Evolutionary conservation across 2,113 vertebrate genomes (phyloP), one percentile per base, ranked within the genome.

Genomic region (Rhinolophus sinicus): DNA sequence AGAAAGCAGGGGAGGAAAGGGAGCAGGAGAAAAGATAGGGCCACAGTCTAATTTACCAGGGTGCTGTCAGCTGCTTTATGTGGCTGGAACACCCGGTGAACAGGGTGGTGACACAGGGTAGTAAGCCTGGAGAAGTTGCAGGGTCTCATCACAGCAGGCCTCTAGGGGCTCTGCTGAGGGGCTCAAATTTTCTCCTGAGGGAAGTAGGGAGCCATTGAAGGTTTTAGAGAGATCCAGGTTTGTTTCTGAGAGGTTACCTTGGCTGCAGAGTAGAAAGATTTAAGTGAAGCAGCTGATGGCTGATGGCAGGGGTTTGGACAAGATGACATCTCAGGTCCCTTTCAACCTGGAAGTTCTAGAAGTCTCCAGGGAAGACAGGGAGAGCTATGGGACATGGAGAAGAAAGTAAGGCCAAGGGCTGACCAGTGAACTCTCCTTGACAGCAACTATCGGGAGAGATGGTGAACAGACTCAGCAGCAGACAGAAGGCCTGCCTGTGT

Each of bases 301-400:
- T 44, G 38, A 88, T 88, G 70, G 16, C 35, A 81, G 38, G 11
- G 64, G 47, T 47, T 60, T 94, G 38, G 44, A 78, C 67, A 89
- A 54, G 84, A 67, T 80, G 75, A 38, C 52, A 65, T 94, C 76
- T 80, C 3, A 0, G 19, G 54, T 58, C 15, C 56, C 85, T 85
- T 93, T 85, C 70, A 88, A 38, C 2, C 60, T 81, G 47, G n/a
- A 82, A 64, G 69, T 64, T 84, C 87, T 87, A 84, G 76, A 96
- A 60, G 52, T 78, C 73, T 90, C 72, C 50, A 52, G 54, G 13
- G 28, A 85, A 93, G 64, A 93, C 14, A 60, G 28, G 60, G 12
- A 86, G 56, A 50, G 64, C 35, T 56, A 9, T 77, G 75, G 18
- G 22, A 24, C 16, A 28, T 8, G 28, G 86, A 77, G 40, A 86